A percentile compares a stretch with the other conserved stretches of the same genome.
These are phyloP conservation scores for Phymorhynchus buccinoides DNA, from an alignment of 1,140 invertebrate genomes.

Conservation along the genomic window DNA sequence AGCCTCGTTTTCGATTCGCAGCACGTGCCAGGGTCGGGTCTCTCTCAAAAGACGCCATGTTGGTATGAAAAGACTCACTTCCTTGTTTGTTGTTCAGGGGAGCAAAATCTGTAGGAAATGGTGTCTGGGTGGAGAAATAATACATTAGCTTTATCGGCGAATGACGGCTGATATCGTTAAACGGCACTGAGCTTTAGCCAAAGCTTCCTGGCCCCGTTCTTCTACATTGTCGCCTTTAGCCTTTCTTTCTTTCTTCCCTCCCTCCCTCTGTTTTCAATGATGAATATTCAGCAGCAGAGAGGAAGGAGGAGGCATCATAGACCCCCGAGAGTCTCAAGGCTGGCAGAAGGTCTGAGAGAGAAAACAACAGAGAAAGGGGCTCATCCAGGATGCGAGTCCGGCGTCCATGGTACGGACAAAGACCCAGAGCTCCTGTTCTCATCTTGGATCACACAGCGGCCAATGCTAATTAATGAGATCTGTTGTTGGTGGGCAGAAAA, in stretches of 20 bases:
- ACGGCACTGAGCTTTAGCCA: neutral
- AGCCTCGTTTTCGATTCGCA: slow-evolving; percentile 31
- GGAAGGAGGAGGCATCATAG: neutral
- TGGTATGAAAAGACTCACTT: slow-evolving; percentile 29
- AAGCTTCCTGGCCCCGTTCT: neutral
- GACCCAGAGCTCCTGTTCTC: neutral
- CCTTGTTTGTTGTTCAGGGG: slow-evolving; percentile 24
- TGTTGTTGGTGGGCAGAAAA: neutral
- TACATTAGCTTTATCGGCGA: slow-evolving; percentile 29
- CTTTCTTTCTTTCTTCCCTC: neutral
- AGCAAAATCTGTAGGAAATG: neutral
- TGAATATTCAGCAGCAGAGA: slow-evolving; percentile 31
- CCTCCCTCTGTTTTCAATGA: neutral
- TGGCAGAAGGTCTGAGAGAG: slow-evolving; percentile 19
- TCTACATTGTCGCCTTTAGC: neutral
- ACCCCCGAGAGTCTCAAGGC: neutral
- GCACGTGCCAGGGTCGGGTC: slow-evolving; percentile 39
- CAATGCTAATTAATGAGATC: slow-evolving; percentile 12
- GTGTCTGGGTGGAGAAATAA: slow-evolving; percentile 10
- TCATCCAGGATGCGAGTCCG: no score
- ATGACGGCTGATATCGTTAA: slow-evolving; percentile 33
- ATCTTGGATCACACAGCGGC: neutral
- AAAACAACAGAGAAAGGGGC: no score
- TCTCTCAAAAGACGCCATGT: slow-evolving; percentile 27
- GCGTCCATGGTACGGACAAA: neutral